These are phyloP conservation scores for Psittacula derbiana DNA, from an alignment of 2,797 vertebrate genomes.

Conservation along the genomic window DNA sequence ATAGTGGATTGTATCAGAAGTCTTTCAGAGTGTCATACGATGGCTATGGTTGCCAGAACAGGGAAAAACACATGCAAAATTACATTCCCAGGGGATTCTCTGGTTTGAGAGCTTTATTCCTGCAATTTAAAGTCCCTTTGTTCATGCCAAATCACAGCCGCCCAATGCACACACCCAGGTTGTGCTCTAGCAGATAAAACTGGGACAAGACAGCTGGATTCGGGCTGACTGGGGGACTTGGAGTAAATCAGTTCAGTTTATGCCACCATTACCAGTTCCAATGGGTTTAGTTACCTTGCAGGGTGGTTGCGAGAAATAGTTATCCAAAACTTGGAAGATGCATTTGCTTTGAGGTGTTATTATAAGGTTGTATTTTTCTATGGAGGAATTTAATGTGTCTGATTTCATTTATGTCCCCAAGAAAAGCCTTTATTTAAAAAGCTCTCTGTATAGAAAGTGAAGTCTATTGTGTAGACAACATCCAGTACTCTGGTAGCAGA, in stretches of 20 bases:
- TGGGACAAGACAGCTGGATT: background rate
- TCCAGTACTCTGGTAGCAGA: background rate
- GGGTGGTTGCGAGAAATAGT: background rate
- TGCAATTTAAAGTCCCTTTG: background rate
- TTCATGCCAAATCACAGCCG: background rate
- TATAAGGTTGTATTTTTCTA: background rate
- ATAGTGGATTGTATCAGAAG: rapidly evolving
- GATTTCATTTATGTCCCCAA: background rate
- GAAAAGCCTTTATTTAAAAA: background rate
- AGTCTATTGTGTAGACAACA: rapidly evolving
- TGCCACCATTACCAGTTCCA: background rate
- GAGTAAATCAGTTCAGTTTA: background rate
- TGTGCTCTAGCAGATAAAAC: background rate
- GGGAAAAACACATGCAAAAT: background rate
- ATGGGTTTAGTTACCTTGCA: background rate
- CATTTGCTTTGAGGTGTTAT: background rate
- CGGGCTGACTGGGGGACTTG: background rate
- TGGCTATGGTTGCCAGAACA: rapidly evolving
- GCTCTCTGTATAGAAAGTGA: background rate
- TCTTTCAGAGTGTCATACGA: rapidly evolving
- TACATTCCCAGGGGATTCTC: background rate
- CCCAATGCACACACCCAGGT: rapidly evolving
- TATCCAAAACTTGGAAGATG: background rate
- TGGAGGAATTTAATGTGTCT: background rate
- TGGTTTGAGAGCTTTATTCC: background rate